Evolutionary conservation across 2,113 vertebrate species (phyloP).

Genomic region (Cephalopterus ornatus): DNA sequence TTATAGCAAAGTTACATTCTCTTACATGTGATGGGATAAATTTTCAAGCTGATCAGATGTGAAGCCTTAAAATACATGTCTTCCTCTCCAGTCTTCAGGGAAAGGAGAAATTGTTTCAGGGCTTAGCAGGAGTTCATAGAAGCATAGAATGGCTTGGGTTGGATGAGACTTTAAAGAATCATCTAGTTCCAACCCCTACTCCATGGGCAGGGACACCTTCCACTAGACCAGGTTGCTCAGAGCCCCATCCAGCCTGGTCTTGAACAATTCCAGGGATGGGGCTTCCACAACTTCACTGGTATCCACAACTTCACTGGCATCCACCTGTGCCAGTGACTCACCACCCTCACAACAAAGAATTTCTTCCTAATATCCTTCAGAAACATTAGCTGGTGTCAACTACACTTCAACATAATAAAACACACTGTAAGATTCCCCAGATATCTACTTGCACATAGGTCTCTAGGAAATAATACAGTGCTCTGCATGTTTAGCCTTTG

Average conservation of each 20-base stretch:
- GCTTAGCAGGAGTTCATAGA: background rate
- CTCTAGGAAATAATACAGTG: background rate
- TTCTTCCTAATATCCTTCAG: background rate
- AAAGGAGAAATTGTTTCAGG: background rate
- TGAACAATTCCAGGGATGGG: background rate
- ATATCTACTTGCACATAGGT: background rate
- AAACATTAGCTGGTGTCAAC: background rate
- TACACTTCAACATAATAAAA: background rate
- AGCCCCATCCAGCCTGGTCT: background rate
- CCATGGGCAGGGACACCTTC: too few relatives aligned
- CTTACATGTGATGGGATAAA: background rate
- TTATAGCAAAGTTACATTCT: background rate
- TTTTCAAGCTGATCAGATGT: background rate
- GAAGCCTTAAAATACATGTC: background rate
- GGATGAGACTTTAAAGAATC: background rate
- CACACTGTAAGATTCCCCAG: fast-evolving
- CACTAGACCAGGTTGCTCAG: background rate
- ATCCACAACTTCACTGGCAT: background rate
- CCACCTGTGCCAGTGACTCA: too few relatives aligned
- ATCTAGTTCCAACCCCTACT: fast-evolving
- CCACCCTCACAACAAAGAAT: background rate
- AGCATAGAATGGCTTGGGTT: background rate
- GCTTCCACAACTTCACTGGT: background rate
- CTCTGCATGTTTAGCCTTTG: background rate
- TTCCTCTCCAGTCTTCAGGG: background rate